Base-by-base conservation (phyloP, 2,797 vertebrate genomes). In the Agapornis canus region DNA sequence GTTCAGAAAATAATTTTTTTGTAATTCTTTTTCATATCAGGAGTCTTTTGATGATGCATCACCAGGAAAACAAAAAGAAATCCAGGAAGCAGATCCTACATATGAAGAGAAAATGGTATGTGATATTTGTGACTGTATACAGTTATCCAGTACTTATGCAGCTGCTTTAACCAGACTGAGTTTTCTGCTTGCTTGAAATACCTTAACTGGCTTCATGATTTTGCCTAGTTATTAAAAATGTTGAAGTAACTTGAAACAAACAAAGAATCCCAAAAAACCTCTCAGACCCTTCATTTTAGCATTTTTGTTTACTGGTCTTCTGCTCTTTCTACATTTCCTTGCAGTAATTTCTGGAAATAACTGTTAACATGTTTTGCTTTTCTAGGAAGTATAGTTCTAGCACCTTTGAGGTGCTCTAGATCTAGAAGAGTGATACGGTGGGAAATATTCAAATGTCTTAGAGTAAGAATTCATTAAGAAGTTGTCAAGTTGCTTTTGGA, bases 61-160 rank as follows among this genome's bases (percentile, higher is more conserved):
- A 27, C 97, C 98, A 66, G 98, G 98, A 60, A 98, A 98, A 79
- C 97, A 97, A 85, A 98, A 98, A 85, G 98, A 99, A 97, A 98
- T 97, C 49, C 98, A 98, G 97, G 98, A 98, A 78, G 96, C 97
- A 61, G 97, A 98, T 95, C 98, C 98, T 26, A 99, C 98, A 2
- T 99, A 99, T 66, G 99, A 99, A 97, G 99, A 99, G 97, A 99
- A 99, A 99, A 99, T 99, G 99, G 99, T 99, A 98, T 73, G 97
- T 97, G 69, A 12, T 47, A 3, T 88, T 63, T 75, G 40, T 21
- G 23, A 17, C 42, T 31, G 4, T 26, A 18, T 54, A 43, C 52
- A 60, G 21, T 27, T 75, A 10, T 47, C 69, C 9, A n/a, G 31
- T 59, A 35, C 10, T 86, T 54, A 5, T 0, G 12, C 4, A 29